phyloP scores from a whole-genome alignment of 2,113 vertebrate genomes.

The Polypterus bichir region DNA sequence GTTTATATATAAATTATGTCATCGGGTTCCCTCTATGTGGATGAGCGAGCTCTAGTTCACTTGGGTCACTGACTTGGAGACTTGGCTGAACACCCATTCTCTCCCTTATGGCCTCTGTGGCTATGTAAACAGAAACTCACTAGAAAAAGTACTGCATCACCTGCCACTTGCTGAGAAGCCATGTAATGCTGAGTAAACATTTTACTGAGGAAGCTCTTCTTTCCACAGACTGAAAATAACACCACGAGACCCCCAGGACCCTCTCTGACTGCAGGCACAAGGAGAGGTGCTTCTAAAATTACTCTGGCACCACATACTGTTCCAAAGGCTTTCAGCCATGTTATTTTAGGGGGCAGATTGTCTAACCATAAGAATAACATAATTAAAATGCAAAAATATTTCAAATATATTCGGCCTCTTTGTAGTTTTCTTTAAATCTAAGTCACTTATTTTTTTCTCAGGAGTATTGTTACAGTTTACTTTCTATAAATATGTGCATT shows the following conservation, averaged over 20 bases:
- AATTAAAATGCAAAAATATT: no score
- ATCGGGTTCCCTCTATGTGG: no score
- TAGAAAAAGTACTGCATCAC: not conserved
- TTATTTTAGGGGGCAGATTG: not conserved
- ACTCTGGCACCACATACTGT: not conserved
- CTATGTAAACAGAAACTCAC: no score
- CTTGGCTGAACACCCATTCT: no score
- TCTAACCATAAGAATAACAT: no score
- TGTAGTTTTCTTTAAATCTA: conserved; percentile 10
- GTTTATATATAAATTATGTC: no score
- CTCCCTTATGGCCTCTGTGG: no score
- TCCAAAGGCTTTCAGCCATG: not conserved
- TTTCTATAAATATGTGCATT: conserved; percentile 38
- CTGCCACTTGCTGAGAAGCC: conserved; percentile 17
- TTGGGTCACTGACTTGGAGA: no score
- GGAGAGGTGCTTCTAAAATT: conserved; percentile 1
- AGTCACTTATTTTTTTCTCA: conserved; percentile 12
- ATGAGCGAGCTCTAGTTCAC: no score
- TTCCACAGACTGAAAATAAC: conserved; percentile 8
- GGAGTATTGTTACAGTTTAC: conserved; percentile 30
- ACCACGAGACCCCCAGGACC: not conserved
- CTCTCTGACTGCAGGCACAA: not conserved
- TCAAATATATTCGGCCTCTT: conserved; percentile 8
- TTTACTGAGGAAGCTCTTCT: not conserved
- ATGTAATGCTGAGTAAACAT: not conserved